These are phyloP conservation scores for Notechis scutatus DNA, from an alignment of 2,113 vertebrate species.

Conservation along the genomic window DNA sequence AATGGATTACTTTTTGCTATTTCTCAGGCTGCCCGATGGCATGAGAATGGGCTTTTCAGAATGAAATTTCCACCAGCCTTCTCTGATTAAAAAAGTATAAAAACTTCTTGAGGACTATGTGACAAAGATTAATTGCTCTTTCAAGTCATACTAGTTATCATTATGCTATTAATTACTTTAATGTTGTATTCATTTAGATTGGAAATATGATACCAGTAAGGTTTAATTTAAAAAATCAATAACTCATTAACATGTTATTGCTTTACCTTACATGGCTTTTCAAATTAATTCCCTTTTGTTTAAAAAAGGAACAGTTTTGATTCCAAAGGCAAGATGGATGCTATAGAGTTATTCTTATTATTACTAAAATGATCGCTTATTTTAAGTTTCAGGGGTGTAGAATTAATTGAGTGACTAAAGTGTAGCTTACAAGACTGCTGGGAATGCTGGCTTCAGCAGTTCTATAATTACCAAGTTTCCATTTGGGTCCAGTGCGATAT, in stretches of 20 bases:
- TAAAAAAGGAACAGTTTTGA: slow-evolving; percentile 15
- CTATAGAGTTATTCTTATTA: neutral
- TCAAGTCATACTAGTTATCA: slow-evolving; percentile 32
- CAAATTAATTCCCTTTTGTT: slow-evolving; percentile 30
- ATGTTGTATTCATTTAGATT: slow-evolving; percentile 57
- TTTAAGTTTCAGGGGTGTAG: neutral
- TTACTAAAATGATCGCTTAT: neutral
- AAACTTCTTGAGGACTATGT: neutral
- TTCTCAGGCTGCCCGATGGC: fast-evolving
- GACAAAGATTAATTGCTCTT: slow-evolving; percentile 29
- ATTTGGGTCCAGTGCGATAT: neutral
- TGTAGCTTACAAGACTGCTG: slow-evolving; percentile 2
- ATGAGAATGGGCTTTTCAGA: fast-evolving
- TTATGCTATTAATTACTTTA: slow-evolving; percentile 62
- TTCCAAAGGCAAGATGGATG: neutral
- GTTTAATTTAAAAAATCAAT: slow-evolving; percentile 66
- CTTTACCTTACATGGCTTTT: slow-evolving; percentile 34
- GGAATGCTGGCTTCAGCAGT: neutral
- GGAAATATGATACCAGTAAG: slow-evolving; percentile 57
- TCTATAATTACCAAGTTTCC: neutral
- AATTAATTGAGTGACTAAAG: neutral
- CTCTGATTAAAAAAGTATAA: neutral
- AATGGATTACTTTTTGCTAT: fast-evolving
- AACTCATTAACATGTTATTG: slow-evolving; percentile 60
- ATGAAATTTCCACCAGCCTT: neutral